Conservation (phyloP, 1,140 invertebrate species). For the Drosophila burlai region DNA sequence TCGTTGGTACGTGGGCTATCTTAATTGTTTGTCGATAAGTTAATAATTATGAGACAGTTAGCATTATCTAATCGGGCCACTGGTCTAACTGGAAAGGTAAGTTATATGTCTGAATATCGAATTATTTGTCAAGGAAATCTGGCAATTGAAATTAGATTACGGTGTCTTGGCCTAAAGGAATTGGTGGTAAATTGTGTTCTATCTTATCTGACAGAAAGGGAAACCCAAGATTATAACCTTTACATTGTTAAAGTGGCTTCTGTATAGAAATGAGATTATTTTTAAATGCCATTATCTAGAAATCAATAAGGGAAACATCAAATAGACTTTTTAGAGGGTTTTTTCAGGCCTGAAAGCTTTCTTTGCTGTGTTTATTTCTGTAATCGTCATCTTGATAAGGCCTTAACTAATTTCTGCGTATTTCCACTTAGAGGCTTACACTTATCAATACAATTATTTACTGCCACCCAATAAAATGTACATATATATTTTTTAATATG, state of each 20-base stretch:
- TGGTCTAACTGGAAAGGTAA: slow-evolving; percentile 18
- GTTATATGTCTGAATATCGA: slow-evolving; percentile 7
- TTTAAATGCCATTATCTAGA: background rate
- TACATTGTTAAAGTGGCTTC: background rate
- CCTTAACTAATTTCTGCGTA: slow-evolving; percentile 13
- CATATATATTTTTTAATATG: background rate
- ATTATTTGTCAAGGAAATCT: slow-evolving; percentile 12
- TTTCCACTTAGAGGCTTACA: slow-evolving; percentile 9
- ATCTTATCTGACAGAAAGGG: background rate
- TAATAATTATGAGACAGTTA: slow-evolving; percentile 14
- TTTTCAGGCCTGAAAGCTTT: background rate
- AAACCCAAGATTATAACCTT: background rate
- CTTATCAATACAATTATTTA: slow-evolving; percentile 18
- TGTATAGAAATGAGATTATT: background rate
- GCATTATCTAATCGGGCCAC: slow-evolving; percentile 5
- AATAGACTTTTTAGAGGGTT: too few species aligned
- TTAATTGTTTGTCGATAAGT: slow-evolving; percentile 33
- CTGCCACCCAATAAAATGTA: background rate
- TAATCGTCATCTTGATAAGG: slow-evolving; percentile 2
- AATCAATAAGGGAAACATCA: background rate
- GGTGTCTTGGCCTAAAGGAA: background rate
- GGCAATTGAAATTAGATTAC: background rate
- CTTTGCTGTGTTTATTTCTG: background rate
- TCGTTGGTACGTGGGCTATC: slow-evolving; percentile 1
- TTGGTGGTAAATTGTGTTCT: background rate